A percentile compares a stretch with the other conserved stretches of the same genome.
phyloP scores from a whole-genome alignment of 2,888 invertebrate genomes.

The Sarcophaga rosellei region DNA sequence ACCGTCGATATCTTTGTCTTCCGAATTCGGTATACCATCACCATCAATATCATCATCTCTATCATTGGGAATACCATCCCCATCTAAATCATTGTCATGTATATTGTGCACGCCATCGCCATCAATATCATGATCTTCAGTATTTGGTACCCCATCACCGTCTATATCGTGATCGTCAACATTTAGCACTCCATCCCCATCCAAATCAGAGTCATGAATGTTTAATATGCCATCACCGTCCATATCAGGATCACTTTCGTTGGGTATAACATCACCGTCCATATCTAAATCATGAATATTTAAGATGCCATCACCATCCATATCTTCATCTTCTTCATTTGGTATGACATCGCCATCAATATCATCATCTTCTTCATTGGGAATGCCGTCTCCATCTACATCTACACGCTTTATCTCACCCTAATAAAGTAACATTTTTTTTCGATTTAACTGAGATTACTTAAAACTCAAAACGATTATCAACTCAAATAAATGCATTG shows the following conservation, averaged over 20 bases:
- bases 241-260: slow-evolving; percentile 74
- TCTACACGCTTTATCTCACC: slow-evolving; percentile 68
- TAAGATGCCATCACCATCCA: slow-evolving; percentile 74
- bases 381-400: slow-evolving; percentile 75
- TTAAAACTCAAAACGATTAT: neutral
- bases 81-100: slow-evolving; percentile 74
- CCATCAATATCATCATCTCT: slow-evolving; percentile 74
- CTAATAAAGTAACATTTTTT: slow-evolving; percentile 51
- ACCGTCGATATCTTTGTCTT: slow-evolving; percentile 77
- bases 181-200: slow-evolving; percentile 82
- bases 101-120: slow-evolving; percentile 71
- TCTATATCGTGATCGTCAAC: slow-evolving; percentile 76
- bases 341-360: slow-evolving; percentile 74
- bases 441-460: neutral
- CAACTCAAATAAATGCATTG: neutral
- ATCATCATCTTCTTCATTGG: slow-evolving; percentile 75
- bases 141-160: slow-evolving; percentile 73
- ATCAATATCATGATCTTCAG: slow-evolving; percentile 73
- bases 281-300: slow-evolving; percentile 76
- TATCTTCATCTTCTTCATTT: slow-evolving; percentile 73
- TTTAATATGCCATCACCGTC: slow-evolving; percentile 72
- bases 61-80: slow-evolving; percentile 82
- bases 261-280: slow-evolving; percentile 72
- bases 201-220: slow-evolving; percentile 71
- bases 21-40: slow-evolving; percentile 73